Conservation (phyloP, 2,113 vertebrate species). For the Octodon degus region DNA sequence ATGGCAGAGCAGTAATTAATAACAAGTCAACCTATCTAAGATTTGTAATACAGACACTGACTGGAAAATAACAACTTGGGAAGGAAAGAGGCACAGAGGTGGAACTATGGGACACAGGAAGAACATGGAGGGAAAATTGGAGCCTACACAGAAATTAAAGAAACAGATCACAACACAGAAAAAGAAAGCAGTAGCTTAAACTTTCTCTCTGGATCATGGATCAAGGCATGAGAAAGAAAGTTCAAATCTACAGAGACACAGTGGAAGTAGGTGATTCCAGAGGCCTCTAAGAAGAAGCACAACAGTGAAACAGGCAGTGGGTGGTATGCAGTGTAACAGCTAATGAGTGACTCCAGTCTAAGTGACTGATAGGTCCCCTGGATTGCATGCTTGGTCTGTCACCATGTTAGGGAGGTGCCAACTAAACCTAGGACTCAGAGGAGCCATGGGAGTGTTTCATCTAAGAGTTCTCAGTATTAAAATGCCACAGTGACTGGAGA, state of each 20-base stretch:
- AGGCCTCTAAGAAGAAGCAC: background rate
- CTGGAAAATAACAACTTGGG: background rate
- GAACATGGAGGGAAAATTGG: background rate
- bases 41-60: background rate
- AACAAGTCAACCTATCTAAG: background rate
- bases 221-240: background rate
- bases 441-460: background rate
- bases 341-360: background rate
- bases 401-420: background rate
- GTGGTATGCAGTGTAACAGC: background rate
- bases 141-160: background rate
- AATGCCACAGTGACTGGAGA: background rate
- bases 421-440: background rate
- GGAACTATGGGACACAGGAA: background rate
- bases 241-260: background rate
- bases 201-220: background rate
- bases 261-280: background rate
- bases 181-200: too few relatives aligned
- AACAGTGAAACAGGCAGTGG: background rate
- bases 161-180: background rate
- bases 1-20: background rate
- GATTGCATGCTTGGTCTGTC: background rate
- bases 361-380: background rate
- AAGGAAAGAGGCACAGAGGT: background rate
- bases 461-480: background rate